These are phyloP conservation scores for Tragelaphus scriptus DNA, from an alignment of 2,113 vertebrate genomes.

Conservation along the genomic window DNA sequence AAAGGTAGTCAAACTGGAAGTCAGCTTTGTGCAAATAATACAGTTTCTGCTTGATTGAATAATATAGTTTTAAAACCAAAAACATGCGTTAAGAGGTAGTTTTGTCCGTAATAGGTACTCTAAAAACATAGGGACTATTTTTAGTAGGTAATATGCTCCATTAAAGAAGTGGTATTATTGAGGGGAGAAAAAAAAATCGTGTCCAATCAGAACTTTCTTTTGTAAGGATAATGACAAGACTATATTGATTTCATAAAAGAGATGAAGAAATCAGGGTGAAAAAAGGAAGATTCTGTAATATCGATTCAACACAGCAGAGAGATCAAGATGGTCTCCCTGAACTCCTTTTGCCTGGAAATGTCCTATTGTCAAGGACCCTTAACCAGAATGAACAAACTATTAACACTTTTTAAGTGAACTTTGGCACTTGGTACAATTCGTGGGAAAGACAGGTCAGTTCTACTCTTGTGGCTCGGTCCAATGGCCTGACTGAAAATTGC, in stretches of 20 bases:
- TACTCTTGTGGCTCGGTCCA: not conserved
- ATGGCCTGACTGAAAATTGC: not conserved
- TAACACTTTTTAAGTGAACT: not conserved
- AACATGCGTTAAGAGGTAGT: not conserved
- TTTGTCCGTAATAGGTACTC: not conserved
- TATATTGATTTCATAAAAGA: not conserved
- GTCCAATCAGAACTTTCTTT: not conserved
- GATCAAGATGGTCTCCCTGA: not conserved
- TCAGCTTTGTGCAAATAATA: not conserved
- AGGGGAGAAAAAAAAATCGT: not conserved
- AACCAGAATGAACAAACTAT: not conserved
- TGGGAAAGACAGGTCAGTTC: not conserved
- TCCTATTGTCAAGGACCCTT: not conserved
- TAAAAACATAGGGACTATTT: not conserved
- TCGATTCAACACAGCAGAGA: not conserved
- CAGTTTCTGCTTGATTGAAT: not conserved
- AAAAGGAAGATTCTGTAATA: not conserved
- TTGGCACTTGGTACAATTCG: not conserved
- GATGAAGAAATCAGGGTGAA: not conserved
- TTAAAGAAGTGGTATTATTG: not conserved
- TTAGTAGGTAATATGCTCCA: not conserved
- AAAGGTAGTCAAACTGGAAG: not conserved
- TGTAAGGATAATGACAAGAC: not conserved
- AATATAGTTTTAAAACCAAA: not conserved
- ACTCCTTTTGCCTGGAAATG: not conserved